Evolutionary conservation across 1,140 invertebrate genomes (phyloP).

Genomic region (Camponotus vicinus): DNA sequence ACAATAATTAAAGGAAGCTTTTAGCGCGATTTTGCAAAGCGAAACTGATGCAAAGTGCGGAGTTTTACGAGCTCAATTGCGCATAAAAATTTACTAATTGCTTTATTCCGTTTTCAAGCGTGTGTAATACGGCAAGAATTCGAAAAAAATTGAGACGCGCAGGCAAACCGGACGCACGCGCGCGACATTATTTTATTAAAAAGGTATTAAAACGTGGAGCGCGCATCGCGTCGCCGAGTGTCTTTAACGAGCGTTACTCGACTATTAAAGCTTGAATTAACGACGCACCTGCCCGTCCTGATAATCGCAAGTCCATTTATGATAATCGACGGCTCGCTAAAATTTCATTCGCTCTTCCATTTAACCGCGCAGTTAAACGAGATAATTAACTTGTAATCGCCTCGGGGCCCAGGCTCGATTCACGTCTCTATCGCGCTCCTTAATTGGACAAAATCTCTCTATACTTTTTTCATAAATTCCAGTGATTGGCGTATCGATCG

Average conservation of each 20-base stretch:
- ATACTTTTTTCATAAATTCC: constrained; percentile 64
- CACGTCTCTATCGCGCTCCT: constrained; percentile 46
- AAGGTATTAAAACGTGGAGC: constrained; percentile 47
- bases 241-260: constrained; percentile 55
- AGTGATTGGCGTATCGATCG: constrained; percentile 61
- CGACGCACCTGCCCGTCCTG: constrained; percentile 47
- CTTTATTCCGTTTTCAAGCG: constrained; percentile 41
- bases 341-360: constrained; percentile 61
- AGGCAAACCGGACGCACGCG: background rate
- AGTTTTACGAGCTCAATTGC: constrained; percentile 38
- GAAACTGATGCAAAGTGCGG: background rate
- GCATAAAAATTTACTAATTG: constrained; percentile 60
- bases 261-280: constrained; percentile 56
- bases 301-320: constrained; percentile 64
- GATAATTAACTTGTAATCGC: constrained; percentile 64
- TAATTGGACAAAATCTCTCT: constrained; percentile 62
- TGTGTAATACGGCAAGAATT: constrained; percentile 29
- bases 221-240: constrained; percentile 8
- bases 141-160: constrained; percentile 45
- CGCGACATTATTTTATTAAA: constrained; percentile 48
- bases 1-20: constrained; percentile 56
- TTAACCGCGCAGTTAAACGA: constrained; percentile 60
- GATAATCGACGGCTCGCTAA: constrained; percentile 62
- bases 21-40: constrained; percentile 37
- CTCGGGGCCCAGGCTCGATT: constrained; percentile 33